Evolutionary conservation across 2,888 invertebrate species (phyloP), one percentile per base, ranked within the genome.

Genomic region (Calephelis perditalis): DNA sequence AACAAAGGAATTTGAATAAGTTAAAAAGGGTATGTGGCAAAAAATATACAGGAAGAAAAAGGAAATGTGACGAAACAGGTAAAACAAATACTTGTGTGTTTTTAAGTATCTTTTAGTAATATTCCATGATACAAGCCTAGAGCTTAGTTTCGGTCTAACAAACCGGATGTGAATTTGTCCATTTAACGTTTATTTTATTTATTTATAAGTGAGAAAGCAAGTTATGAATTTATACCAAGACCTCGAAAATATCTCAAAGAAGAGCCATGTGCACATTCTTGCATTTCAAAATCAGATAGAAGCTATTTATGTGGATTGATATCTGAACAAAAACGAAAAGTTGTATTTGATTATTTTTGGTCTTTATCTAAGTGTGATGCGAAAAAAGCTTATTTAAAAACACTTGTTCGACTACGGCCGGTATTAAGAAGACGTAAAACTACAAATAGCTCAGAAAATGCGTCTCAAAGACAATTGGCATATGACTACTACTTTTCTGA

Each of bases 381-480:
- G 5, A 46, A 46, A 46, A 46, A 46, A 46, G 46, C 46, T 46
- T 46, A 46, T 46, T 46, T 46, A 12, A 46, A 46, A 46, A 46
- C 10, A 11, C n/a, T 46, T 11, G 46, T 46, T 46, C 46, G 46
- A 46, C n/a, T 46, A n/a, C 46, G 46, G 11, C 46, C 46, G 11
- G n/a, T 46, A 46, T 46, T 44, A 44, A 44, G 15, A 15, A 15
- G 44, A 44, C 9, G 44, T 44, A 46, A 46, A 46, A 46, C n/a
- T 46, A 46, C n/a, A n/a, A 46, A n/a, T 46, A 46, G n/a, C 46
- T 11, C 46, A 11, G 46, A 46, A 46, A n/a, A 46, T 46, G n/a
- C n/a, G 46, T 46, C 46, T 11, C n/a, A 46, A 46, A 46, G 46
- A 46, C 46, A 46, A 46, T 46, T 46, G 46, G 46, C 46, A 10